Percentiles rank a stretch among this genome's conserved stretches.
Evolutionary conservation across 2,113 vertebrate genomes (phyloP).

Genomic region (Pandion haliaetus): DNA sequence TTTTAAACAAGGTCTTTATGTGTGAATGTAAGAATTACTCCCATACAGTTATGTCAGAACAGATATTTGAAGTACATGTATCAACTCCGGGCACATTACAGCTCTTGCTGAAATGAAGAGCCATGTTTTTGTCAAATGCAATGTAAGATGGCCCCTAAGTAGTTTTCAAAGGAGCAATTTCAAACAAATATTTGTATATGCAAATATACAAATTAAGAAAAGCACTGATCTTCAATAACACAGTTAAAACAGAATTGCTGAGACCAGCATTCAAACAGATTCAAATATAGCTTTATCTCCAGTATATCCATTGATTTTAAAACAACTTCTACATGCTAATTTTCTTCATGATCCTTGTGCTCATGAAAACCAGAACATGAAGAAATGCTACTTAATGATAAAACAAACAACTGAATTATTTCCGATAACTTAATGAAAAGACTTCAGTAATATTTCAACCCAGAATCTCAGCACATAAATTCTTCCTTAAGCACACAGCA

Average conservation of each 20-base stretch:
- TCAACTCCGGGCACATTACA: background rate
- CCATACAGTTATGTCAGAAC: background rate
- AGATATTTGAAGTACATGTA: background rate
- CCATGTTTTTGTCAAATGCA: background rate
- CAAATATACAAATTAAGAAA: background rate
- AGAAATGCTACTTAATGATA: background rate
- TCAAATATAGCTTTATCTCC: background rate
- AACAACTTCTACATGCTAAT: background rate
- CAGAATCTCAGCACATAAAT: background rate
- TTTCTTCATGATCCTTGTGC: background rate
- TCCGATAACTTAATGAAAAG: background rate
- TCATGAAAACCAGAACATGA: background rate
- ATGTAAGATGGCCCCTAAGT: background rate
- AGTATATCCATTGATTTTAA: background rate
- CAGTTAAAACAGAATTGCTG: background rate
- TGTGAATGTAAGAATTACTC: background rate
- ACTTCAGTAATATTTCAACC: background rate
- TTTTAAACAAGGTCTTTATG: background rate
- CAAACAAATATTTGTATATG: background rate
- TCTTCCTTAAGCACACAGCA: background rate
- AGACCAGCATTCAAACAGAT: background rate
- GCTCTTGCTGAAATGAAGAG: background rate
- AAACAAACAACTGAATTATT: background rate
- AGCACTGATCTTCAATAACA: background rate
- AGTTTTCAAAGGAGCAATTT: background rate